Conservation (phyloP, 1,140 invertebrate species). For the Drosophila parabipectinata region DNA sequence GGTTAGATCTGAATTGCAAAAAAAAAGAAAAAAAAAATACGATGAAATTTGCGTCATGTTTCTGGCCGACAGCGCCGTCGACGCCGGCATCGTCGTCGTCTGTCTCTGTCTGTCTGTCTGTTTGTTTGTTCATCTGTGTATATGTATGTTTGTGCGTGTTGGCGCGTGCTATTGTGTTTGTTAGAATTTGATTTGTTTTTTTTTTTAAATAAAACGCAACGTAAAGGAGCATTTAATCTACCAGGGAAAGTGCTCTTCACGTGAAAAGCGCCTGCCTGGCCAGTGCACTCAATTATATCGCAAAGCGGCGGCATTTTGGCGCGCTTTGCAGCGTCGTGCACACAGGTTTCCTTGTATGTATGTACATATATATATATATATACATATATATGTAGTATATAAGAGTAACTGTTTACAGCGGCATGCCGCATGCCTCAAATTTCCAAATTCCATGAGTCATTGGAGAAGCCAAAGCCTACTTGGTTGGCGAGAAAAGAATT, state of each 20-base stretch:
- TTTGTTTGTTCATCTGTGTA: not conserved
- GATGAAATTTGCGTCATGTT: conserved; percentile 69
- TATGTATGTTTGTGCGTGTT: conserved; percentile 1
- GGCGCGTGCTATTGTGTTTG: conserved; percentile 10
- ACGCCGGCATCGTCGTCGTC: conserved; percentile 30
- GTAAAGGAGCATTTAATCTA: conserved; percentile 12
- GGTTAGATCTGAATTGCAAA: conserved; percentile 59
- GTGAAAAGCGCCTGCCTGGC: conserved; percentile 18
- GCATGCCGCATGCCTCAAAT: no score
- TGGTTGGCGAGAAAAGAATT: no score
- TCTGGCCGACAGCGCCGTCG: conserved; percentile 49
- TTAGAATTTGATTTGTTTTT: conserved; percentile 37
- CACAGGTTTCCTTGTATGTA: conserved; percentile 19
- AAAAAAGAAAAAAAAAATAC: conserved; percentile 32
- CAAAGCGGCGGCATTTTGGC: conserved; percentile 63
- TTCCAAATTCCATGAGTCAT: no score
- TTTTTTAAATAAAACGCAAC: conserved; percentile 12
- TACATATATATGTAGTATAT: not conserved
- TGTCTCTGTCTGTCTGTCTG: conserved; percentile 6
- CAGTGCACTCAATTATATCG: conserved; percentile 4
- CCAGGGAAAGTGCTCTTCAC: conserved; percentile 41
- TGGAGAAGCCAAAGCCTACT: no score
- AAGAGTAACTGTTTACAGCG: no score
- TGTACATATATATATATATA: not conserved
- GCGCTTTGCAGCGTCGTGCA: conserved; percentile 53